Evolutionary conservation across 2,888 invertebrate species (phyloP).

Genomic region (Macaria notata): DNA sequence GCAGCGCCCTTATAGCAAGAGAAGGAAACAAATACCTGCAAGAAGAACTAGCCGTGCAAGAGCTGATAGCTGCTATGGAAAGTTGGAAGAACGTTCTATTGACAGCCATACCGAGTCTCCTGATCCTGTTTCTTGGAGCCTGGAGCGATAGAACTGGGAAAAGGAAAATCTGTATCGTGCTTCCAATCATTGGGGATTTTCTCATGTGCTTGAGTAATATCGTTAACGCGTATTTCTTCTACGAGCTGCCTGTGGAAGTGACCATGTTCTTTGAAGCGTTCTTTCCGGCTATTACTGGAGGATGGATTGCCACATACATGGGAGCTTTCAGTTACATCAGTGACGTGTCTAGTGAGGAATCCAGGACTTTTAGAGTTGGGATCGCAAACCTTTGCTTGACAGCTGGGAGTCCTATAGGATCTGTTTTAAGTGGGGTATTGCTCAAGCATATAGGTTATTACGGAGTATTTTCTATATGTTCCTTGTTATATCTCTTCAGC

Average conservation of each 20-base stretch:
- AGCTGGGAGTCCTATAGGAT: slow-evolving; percentile 67
- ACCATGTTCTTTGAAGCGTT: slow-evolving; percentile 77
- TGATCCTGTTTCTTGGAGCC: slow-evolving; percentile 82
- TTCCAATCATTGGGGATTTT: slow-evolving; percentile 80
- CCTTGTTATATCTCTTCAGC: slow-evolving; percentile 64
- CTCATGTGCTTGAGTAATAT: slow-evolving; percentile 74
- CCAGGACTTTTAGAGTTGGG: slow-evolving; percentile 83
- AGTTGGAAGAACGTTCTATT: slow-evolving; percentile 80
- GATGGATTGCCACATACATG: slow-evolving; percentile 80
- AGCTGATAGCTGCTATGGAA: slow-evolving; percentile 78
- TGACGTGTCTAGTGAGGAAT: slow-evolving; percentile 78
- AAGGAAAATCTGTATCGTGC: slow-evolving; percentile 80
- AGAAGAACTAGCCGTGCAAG: slow-evolving; percentile 84
- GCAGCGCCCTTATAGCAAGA: slow-evolving; percentile 87
- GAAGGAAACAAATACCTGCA: slow-evolving; percentile 84
- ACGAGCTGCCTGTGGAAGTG: slow-evolving; percentile 77
- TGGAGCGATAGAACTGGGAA: slow-evolving; percentile 83
- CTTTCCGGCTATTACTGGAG: slow-evolving; percentile 78
- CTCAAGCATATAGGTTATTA: slow-evolving; percentile 74
- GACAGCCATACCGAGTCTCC: slow-evolving; percentile 77
- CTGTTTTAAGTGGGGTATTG: slow-evolving; percentile 66
- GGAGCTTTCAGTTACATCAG: slow-evolving; percentile 83
- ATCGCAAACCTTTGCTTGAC: slow-evolving; percentile 74
- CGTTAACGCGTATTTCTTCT: slow-evolving; percentile 77
- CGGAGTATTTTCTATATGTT: slow-evolving; percentile 72